A percentile compares a stretch with the other conserved stretches of the same genome.
These are phyloP conservation scores for Xenops minutus DNA, from an alignment of 2,797 vertebrate species.

Conservation along the genomic window DNA sequence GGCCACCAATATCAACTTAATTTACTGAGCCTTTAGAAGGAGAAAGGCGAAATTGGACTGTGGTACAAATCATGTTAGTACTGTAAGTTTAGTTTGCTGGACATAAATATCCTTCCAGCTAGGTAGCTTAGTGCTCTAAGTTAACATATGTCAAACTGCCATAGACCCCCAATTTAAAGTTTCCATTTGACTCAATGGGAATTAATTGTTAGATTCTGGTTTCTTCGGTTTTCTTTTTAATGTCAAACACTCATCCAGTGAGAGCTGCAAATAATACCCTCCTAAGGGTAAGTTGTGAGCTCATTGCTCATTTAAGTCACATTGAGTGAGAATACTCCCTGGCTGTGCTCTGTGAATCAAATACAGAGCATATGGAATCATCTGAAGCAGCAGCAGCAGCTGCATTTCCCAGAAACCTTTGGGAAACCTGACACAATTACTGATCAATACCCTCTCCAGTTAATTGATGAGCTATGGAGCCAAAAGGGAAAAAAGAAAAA, in stretches of 20 bases:
- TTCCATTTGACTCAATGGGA: slow-evolving; percentile 53
- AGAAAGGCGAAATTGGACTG: slow-evolving; percentile 11
- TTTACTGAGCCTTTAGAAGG: slow-evolving; percentile 37
- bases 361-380: slow-evolving; percentile 49
- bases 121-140: slow-evolving; percentile 26
- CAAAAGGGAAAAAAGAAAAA: slow-evolving; percentile 2
- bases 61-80: slow-evolving; percentile 47
- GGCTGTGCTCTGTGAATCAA: slow-evolving; percentile 57
- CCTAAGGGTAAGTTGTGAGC: slow-evolving; percentile 65
- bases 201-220: slow-evolving; percentile 55
- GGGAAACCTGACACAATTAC: slow-evolving; percentile 63
- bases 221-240: slow-evolving; percentile 53
- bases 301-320: slow-evolving; percentile 62
- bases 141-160: slow-evolving; percentile 26
- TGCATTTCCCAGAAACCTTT: slow-evolving; percentile 57
- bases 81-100: slow-evolving; percentile 38
- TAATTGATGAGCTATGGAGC: slow-evolving; percentile 67
- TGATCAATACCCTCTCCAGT: slow-evolving; percentile 68
- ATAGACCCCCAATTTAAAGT: slow-evolving; percentile 31
- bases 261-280: slow-evolving; percentile 58
- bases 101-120: slow-evolving; percentile 23
- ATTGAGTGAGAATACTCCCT: slow-evolving; percentile 52
- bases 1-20: slow-evolving; percentile 15
- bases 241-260: slow-evolving; percentile 25
- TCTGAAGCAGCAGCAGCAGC: slow-evolving; percentile 32